Base-by-base conservation (phyloP, 2,797 vertebrate genomes). In the Peromyscus attwateri region DNA sequence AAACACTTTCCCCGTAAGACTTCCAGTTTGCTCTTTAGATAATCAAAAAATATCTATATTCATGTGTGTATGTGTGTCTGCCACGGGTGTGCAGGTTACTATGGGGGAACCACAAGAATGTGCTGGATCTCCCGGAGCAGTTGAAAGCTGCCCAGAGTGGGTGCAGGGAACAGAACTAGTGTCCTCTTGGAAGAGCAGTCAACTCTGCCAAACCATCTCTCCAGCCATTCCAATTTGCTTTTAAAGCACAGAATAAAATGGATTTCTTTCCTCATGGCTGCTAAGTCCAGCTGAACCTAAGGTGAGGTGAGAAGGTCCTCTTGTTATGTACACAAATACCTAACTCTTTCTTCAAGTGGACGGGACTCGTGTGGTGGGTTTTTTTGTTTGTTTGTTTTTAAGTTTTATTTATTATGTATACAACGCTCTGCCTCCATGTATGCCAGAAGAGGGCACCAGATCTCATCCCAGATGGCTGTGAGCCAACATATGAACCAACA, bases 171-270 rank as follows among this genome's bases (percentile, higher is more conserved):
- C 49, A 52, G 49, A 55, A 79, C 29, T 49, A 21, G 29, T 4
- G 16, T 21, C 16, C 76, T 49, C 29, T 34, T 43, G 76, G 46
- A 83, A 64, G 27, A 23, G 19, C 43, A 9, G 62, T 29, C n/a
- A 85, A 34, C 19, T 37, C 68, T 19, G 12, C 25, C 27, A 2
- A 73, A 25, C 34, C n/a, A 29, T n/a, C 66, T 70, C 23, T 52
- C 43, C 64, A 52, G 64, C 64, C 34, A 23, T 19, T 25, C 43
- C 12, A n/a, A 2, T 52, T 70, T 93, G 46, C 60, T 77, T 90
- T 95, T 96, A 70, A 96, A 90, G 37, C 14, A 9, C 34, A 70
- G 17, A 43, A 52, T 95, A 79, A 94, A 91, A 52, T 29, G 10
- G 62, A 75, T 3, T 77, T 96, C 21, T 92, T 94, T 80, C 57